Conservation (phyloP, 2,888 invertebrate species). For the Diogma glabrata region DNA sequence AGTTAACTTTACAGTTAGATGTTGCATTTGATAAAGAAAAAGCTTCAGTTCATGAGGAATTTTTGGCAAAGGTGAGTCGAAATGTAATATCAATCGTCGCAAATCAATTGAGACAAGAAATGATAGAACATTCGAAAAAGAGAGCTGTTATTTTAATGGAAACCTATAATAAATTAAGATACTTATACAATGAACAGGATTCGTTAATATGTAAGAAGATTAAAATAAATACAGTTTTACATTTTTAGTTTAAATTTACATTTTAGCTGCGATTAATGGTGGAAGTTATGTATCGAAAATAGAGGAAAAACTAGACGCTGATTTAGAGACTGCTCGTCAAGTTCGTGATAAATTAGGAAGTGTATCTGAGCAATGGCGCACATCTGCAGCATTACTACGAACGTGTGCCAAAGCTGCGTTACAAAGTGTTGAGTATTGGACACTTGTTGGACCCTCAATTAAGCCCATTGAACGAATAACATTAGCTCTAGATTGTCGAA, state of each 20-base stretch:
- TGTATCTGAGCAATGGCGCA: constrained; percentile 35
- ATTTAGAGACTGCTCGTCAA: constrained; percentile 31
- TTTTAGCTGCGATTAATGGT: constrained; percentile 30
- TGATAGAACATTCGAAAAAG: constrained; percentile 30
- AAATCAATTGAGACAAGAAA: constrained; percentile 28
- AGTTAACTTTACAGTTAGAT: constrained; percentile 32
- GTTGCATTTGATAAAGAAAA: constrained; percentile 30
- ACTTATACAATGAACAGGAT: constrained; percentile 33
- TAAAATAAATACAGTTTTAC: neutral
- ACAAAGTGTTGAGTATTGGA: constrained; percentile 30
- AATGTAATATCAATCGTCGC: constrained; percentile 27
- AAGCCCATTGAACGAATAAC: constrained; percentile 29
- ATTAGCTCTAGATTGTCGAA: constrained; percentile 29
- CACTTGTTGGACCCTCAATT: constrained; percentile 22
- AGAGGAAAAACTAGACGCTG: constrained; percentile 31
- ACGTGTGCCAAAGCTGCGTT: constrained; percentile 31
- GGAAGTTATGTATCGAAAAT: constrained; percentile 33
- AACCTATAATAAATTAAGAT: constrained; percentile 28
- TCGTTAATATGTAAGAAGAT: constrained; percentile 28
- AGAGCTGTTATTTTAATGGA: constrained; percentile 27
- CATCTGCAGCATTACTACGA: constrained; percentile 30
- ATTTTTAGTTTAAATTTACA: neutral
- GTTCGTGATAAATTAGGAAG: constrained; percentile 34
- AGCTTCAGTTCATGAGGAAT: constrained; percentile 35
- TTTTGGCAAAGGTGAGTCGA: constrained; percentile 34